A percentile compares a stretch with the other conserved stretches of the same genome.
Evolutionary conservation across 2,888 invertebrate genomes (phyloP).

Genomic region (Drosophila emarginata): DNA sequence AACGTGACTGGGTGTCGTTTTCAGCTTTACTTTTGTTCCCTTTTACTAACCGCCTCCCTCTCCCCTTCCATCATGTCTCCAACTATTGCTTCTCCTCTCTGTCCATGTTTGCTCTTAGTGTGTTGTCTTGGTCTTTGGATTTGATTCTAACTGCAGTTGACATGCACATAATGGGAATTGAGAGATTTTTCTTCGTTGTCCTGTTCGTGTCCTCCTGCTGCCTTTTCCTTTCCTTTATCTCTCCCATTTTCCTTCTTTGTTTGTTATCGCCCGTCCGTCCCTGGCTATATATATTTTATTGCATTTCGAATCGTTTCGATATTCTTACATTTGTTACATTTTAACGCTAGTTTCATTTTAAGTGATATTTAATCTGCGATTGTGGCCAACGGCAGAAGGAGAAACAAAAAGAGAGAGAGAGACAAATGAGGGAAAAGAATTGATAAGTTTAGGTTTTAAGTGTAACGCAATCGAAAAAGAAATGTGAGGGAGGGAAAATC

Average conservation of each 20-base stretch:
- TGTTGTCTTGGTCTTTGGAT: conserved; percentile 51
- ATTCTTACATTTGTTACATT: conserved; percentile 74
- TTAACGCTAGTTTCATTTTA: conserved; percentile 75
- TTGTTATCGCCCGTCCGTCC: conserved; percentile 52
- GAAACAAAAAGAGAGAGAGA: not conserved
- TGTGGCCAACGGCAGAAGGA: not conserved
- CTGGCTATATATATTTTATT: conserved; percentile 66
- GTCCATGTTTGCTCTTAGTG: conserved; percentile 11
- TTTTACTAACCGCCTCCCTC: not conserved
- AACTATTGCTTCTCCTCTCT: not conserved
- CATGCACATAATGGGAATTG: conserved; percentile 78
- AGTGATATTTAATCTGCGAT: conserved; percentile 75
- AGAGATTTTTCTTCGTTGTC: conserved; percentile 66
- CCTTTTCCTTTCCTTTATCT: not conserved
- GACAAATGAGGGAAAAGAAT: not conserved
- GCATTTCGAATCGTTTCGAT: conserved; percentile 72
- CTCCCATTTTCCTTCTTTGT: conserved; percentile 19
- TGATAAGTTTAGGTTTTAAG: not conserved
- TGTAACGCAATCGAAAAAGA: not conserved
- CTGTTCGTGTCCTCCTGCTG: conserved; percentile 6
- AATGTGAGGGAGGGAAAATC: too few relatives aligned
- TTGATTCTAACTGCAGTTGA: conserved; percentile 78
- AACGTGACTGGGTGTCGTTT: conserved; percentile 78
- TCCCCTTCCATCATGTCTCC: not conserved
- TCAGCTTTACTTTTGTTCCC: conserved; percentile 52